A percentile compares a stretch with the other conserved stretches of the same genome.
Evolutionary conservation across 2,797 vertebrate species (phyloP).

Genomic region (Oreortyx pictus): DNA sequence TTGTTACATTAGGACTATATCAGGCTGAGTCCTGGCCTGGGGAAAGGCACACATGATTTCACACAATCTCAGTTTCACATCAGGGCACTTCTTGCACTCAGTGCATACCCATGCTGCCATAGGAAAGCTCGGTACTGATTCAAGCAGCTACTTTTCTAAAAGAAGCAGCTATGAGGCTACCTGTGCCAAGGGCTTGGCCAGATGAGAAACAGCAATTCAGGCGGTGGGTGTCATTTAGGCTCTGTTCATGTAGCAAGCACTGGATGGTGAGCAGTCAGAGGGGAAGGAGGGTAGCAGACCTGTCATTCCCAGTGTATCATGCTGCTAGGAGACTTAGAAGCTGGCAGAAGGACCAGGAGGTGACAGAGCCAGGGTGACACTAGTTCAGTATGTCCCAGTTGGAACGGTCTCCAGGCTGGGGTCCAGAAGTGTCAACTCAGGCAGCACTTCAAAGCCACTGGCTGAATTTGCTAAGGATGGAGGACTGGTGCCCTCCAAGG

Average conservation of each 20-base stretch:
- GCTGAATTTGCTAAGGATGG: neutral
- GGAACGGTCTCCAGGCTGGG: neutral
- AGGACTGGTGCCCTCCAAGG: neutral
- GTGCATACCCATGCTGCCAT: neutral
- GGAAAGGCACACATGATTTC: rapidly evolving
- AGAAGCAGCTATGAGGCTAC: neutral
- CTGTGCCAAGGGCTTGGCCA: too few species aligned
- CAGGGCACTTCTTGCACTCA: neutral
- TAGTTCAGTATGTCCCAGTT: neutral
- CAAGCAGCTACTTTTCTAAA: neutral
- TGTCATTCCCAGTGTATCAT: neutral
- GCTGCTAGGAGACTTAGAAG: neutral
- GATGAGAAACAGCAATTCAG: too few species aligned
- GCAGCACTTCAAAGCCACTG: neutral
- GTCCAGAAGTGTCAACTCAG: neutral
- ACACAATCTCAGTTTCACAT: neutral
- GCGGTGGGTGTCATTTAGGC: too few species aligned
- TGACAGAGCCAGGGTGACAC: neutral
- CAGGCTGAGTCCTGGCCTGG: neutral
- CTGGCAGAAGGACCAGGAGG: neutral
- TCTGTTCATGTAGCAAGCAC: neutral
- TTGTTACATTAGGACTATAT: neutral
- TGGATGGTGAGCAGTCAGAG: neutral
- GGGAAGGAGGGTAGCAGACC: neutral
- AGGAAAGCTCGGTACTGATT: too few species aligned